Evolutionary conservation across 2,797 vertebrate genomes (phyloP), one percentile per base, ranked within the genome.

Genomic region (Bradypodion ventrale): DNA sequence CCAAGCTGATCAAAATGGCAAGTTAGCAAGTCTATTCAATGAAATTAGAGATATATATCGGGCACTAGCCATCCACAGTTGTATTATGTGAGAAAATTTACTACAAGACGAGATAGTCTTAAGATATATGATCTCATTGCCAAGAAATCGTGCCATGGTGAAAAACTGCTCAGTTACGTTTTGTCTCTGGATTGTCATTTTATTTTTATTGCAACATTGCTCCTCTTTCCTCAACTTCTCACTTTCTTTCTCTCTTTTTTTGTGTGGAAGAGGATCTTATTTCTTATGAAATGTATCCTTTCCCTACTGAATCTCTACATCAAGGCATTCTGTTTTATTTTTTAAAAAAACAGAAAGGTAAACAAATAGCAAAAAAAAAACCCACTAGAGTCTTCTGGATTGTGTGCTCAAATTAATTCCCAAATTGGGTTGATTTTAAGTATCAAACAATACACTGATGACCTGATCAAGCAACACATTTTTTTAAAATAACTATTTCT

Each of bases 381-480:
- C n/a, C n/a, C 69, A 62, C 62, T 3, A 90, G 75, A 46, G 35
- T 79, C 25, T 32, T 70, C 65, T 52, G 62, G 82, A 86, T 77
- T 78, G 3, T 52, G 75, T 68, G 27, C 6, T 83, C 83, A 89
- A 73, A 89, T 89, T 82, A 84, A 7, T 77, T 78, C 1, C 77
- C 65, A 13, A 89, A 92, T 87, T 85, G 86, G 76, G 91, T 88
- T 88, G 10, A 8, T 87, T 85, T 1, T 73, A 87, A 89, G 27
- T 46, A 85, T 37, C 82, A 87, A 87, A 88, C 75, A 78, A 77
- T n/a, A 78, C n/a, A 83, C 0, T 29, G 37, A 87, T 88, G 1
- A 70, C 16, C 46, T 83, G 88, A 40, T 80, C 29, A 88, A 88
- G 90, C n/a, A 83, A 8, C 84, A 89, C 86, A 91, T n/a, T n/a